Evolutionary conservation across 2,888 invertebrate species (phyloP), one percentile per base, ranked within the genome.

Genomic region (Arrhopalites spinosus): DNA sequence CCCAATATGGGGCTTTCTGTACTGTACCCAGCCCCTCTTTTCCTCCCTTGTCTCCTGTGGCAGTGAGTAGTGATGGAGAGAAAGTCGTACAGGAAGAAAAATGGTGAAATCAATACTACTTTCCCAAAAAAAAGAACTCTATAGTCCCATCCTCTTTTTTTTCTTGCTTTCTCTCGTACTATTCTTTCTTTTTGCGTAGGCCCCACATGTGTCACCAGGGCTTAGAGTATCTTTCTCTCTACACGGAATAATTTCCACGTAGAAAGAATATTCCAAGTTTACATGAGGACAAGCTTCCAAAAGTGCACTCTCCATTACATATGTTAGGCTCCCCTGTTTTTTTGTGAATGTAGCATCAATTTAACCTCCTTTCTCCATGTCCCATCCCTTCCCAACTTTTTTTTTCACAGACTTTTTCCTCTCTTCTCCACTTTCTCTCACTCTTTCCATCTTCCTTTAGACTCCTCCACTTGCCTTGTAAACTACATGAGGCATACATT

Each of bases 171-270:
- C 36, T 7, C 36, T 11, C 3, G 5, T 36, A 36, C 53, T 3
- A 23, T 15, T 25, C 27, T 27, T 27, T 25, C 25, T 59, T 23
- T 59, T 59, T 59, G 20, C 70, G 61, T 29, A 30, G 56, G 67
- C 59, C 69, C 68, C 74, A 74, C 74, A 74, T 74, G 74, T 74
- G 69, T 67, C 74, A 74, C 74, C 67, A 53, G 50, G n/a, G n/a
- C n/a, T n/a, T n/a, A n/a, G 17, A 20, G 23, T 2, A 53, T 53
- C 3, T 17, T n/a, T n/a, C n/a, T n/a, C n/a, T n/a, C n/a, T n/a
- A 20, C 27, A 27, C 2, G 20, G 36, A 36, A 11, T 36, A 36
- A 7, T 36, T 11, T 11, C 36, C 36, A 36, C 36, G 36, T 36
- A 36, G 36, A 11, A 36, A 11, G 36, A 36, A 36, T 36, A 36